Base-by-base conservation (phyloP, 2,113 vertebrate genomes). In the Vireo altiloquus region DNA sequence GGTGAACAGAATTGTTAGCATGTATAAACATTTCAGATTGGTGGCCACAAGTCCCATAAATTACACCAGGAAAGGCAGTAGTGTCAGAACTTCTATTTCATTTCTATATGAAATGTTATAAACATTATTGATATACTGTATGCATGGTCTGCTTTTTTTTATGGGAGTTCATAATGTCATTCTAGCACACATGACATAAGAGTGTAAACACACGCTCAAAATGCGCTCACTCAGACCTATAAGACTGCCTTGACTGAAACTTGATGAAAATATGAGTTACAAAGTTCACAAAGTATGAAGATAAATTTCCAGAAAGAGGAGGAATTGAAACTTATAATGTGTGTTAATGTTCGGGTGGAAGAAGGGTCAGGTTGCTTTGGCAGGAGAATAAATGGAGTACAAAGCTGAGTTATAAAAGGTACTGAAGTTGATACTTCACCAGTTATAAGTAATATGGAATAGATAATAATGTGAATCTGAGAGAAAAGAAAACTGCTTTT, bases 381-480 rank as follows among this genome's bases (percentile, higher is more conserved):
- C 82, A 89, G 80, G 79, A 91, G 69, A 97, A 92, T 95, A 92
- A 92, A 88, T 81, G 61, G 79, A 89, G 70, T 88, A 83, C 33
- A 52, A 94, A 91, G 70, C 65, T 68, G 88, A 89, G 78, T 44
- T 75, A 28, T 86, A 84, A 82, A 96, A 94, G 4, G 13, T 93
- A 68, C 23, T 47, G 77, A 53, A 65, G 52, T 60, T 91, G 76
- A 80, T 85, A 56, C 77, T 88, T 93, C 82, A 53, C 64, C 77
- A 94, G 49, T 70, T 74, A 56, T 24, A 76, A 79, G 35, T 80
- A 72, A 42, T 40, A 66, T 3, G 7, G 37, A 59, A 46, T n/a
- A 52, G 35, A 71, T 8, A 77, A 33, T 63, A 42, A 53, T 12
- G 17, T 47, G 40, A 46, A 50, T 91, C 40, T 54, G 65, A 83